Evolutionary conservation across 2,113 vertebrate species (phyloP).

Genomic region (Puffinus mauretanicus): DNA sequence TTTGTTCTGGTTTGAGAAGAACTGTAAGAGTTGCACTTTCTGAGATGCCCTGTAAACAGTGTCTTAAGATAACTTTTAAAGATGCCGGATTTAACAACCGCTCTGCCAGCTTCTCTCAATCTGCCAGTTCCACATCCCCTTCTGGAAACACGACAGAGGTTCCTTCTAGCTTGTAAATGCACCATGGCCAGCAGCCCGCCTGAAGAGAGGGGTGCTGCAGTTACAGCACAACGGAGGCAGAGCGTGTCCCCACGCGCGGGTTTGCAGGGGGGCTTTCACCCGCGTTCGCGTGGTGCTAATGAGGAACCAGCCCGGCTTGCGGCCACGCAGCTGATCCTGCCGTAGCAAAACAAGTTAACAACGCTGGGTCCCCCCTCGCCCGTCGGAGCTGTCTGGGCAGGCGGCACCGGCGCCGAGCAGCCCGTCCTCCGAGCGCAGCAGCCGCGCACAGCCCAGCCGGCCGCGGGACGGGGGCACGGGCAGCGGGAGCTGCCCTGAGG

Average conservation of each 20-base stretch:
- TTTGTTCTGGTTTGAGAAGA: not conserved
- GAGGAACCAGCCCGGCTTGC: not conserved
- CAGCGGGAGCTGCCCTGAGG: not conserved
- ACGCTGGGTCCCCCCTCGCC: not conserved
- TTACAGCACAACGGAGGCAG: accelerated
- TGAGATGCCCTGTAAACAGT: not conserved
- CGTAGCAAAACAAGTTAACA: not conserved
- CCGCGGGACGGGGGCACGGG: not conserved
- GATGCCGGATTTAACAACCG: not conserved
- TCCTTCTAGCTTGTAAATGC: not conserved
- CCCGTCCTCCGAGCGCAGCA: not conserved
- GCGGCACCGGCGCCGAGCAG: not conserved
- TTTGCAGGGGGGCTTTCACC: not conserved
- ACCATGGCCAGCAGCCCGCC: accelerated
- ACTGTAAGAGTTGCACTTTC: not conserved
- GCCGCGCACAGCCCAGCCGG: not conserved
- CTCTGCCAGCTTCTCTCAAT: not conserved
- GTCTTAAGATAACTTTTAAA: not conserved
- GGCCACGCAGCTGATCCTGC: not conserved
- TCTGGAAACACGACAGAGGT: not conserved
- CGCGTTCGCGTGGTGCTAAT: accelerated
- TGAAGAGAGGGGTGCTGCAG: not conserved
- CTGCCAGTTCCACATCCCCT: not conserved
- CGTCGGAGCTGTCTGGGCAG: accelerated
- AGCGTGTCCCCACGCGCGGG: accelerated